These are phyloP conservation scores for Pogonophryne albipinna DNA, from an alignment of 2,797 vertebrate genomes.

Conservation along the genomic window DNA sequence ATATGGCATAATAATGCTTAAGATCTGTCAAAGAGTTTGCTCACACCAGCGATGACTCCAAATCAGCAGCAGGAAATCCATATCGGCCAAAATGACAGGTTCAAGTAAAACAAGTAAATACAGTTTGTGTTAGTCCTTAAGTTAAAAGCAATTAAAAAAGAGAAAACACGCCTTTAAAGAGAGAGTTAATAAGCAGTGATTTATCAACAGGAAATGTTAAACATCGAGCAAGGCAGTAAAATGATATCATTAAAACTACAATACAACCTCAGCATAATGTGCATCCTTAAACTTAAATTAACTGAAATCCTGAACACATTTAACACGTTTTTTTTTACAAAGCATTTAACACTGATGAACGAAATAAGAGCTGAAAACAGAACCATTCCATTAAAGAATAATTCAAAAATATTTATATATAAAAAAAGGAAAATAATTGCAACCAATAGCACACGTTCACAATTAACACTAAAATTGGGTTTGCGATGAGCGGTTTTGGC, in stretches of 20 bases:
- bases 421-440: neutral
- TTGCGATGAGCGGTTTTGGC: slow-evolving; percentile 20
- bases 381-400: slow-evolving; percentile 46
- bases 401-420: neutral
- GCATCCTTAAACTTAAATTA: slow-evolving; percentile 64
- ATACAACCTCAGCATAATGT: slow-evolving; percentile 46
- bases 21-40: slow-evolving; percentile 52
- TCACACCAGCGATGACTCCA: slow-evolving; percentile 53
- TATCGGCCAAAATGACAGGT: slow-evolving; percentile 56
- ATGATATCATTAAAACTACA: slow-evolving; percentile 38
- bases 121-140: slow-evolving; percentile 63
- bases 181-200: slow-evolving; percentile 41
- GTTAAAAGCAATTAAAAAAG: slow-evolving; percentile 59
- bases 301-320: slow-evolving; percentile 70
- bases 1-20: slow-evolving; percentile 54
- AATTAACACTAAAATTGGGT: slow-evolving; percentile 51
- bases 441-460: slow-evolving; percentile 46
- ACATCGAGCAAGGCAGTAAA: slow-evolving; percentile 37
- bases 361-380: slow-evolving; percentile 37
- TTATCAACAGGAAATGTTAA: slow-evolving; percentile 48
- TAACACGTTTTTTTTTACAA: slow-evolving; percentile 60
- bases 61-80: slow-evolving; percentile 66
- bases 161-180: slow-evolving; percentile 36
- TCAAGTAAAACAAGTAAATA: slow-evolving; percentile 76
- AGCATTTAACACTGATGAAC: slow-evolving; percentile 81